phyloP scores from a whole-genome alignment of 2,888 invertebrate genomes.

The Tipula unca region DNA sequence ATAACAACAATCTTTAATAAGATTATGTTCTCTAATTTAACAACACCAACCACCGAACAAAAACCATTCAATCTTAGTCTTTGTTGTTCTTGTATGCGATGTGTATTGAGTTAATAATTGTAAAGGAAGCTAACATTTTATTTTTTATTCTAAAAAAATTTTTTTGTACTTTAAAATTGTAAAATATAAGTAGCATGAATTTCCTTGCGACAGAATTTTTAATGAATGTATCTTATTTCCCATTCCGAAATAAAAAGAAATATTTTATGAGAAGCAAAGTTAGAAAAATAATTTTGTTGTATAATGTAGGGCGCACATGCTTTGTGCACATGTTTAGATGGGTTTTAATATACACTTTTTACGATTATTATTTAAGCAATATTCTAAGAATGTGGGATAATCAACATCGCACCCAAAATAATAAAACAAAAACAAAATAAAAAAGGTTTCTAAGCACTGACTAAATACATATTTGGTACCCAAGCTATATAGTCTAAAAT shows the following conservation, averaged over 20 bases:
- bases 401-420: neutral
- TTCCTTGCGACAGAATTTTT: neutral
- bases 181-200: neutral
- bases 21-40: neutral
- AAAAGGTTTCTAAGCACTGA: neutral
- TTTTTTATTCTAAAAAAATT: neutral
- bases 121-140: neutral
- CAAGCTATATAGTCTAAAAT: neutral
- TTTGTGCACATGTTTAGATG: neutral
- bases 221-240: neutral
- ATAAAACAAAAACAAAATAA: neutral
- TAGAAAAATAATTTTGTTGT: neutral
- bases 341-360: neutral
- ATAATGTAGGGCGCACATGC: neutral
- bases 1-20: conserved; percentile 14
- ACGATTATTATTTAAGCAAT: neutral
- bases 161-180: neutral
- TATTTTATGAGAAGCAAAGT: neutral
- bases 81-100: neutral
- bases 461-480: neutral
- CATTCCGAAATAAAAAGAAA: neutral
- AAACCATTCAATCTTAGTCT: neutral
- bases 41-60: neutral
- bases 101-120: neutral
- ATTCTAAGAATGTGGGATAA: neutral